A percentile compares a stretch with the other conserved stretches of the same genome.
Evolutionary conservation across 2,797 vertebrate genomes (phyloP).

Genomic region (Tympanoctomys barrerae): DNA sequence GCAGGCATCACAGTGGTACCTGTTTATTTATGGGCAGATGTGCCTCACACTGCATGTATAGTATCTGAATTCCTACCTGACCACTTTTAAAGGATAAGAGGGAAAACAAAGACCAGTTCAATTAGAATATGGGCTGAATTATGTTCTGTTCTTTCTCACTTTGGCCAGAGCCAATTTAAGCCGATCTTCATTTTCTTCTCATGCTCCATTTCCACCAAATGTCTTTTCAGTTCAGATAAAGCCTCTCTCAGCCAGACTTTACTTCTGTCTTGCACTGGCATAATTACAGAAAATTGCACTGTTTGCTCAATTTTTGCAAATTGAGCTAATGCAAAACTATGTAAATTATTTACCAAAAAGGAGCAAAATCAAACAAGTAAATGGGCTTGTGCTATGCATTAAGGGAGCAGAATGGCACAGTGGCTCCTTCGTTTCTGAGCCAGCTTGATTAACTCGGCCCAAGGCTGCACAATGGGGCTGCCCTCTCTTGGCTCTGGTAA

Average conservation of each 20-base stretch:
- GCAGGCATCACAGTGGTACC: background rate
- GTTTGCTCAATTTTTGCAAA: slow-evolving; percentile 85
- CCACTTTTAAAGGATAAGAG: slow-evolving; percentile 9
- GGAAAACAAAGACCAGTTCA: background rate
- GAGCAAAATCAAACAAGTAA: slow-evolving; percentile 81
- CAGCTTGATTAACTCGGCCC: slow-evolving; percentile 43
- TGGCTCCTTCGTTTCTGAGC: slow-evolving; percentile 40
- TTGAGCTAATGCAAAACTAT: slow-evolving; percentile 81
- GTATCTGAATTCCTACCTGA: background rate
- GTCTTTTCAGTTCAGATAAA: slow-evolving; percentile 80
- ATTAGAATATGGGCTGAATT: slow-evolving; percentile 35
- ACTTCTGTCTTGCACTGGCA: slow-evolving; percentile 75
- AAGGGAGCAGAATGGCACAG: slow-evolving; percentile 61
- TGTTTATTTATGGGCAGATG: background rate
- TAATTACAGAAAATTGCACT: slow-evolving; percentile 82
- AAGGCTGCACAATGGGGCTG: background rate
- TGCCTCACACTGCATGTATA: background rate
- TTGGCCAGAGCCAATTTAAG: slow-evolving; percentile 77
- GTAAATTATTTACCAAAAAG: slow-evolving; percentile 84
- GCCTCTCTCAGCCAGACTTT: slow-evolving; percentile 71
- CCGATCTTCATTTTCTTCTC: slow-evolving; percentile 82
- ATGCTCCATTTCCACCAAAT: slow-evolving; percentile 80
- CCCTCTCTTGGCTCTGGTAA: slow-evolving; percentile 23
- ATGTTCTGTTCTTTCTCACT: slow-evolving; percentile 64
- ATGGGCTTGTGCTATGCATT: slow-evolving; percentile 66